phyloP scores from a whole-genome alignment of 2,888 invertebrate species.

The Podabrus alpinus region DNA sequence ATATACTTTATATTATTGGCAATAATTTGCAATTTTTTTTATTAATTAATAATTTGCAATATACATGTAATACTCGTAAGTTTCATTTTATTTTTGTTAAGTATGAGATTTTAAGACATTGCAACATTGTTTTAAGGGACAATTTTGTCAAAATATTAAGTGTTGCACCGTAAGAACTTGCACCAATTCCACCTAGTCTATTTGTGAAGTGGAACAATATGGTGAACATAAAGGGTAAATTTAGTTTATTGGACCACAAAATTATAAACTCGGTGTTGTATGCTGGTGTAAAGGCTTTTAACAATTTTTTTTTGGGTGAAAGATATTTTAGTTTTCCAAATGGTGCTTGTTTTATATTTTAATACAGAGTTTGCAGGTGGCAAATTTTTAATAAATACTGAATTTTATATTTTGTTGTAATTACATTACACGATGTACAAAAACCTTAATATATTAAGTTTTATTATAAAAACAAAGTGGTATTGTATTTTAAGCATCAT shows the following conservation, averaged over 20 bases:
- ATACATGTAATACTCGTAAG: not conserved
- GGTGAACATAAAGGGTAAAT: not conserved
- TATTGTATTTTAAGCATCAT: slow-evolving; percentile 65
- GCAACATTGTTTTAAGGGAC: not conserved
- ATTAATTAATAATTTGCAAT: not conserved
- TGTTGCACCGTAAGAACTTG: not conserved
- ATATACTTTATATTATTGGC: not conserved
- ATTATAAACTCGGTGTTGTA: not conserved
- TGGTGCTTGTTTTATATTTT: not conserved
- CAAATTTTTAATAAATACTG: not conserved
- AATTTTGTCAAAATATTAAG: not conserved
- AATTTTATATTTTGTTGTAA: not conserved
- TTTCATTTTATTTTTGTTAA: not conserved
- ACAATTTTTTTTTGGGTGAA: not conserved
- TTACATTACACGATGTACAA: not conserved
- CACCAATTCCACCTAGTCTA: not conserved
- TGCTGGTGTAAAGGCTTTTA: not conserved
- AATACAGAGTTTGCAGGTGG: not conserved
- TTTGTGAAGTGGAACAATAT: not conserved
- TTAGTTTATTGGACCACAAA: not conserved
- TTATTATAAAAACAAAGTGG: not conserved
- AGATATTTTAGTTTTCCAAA: not conserved
- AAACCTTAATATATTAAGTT: not conserved
- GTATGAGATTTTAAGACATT: not conserved
- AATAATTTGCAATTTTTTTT: not conserved